These are phyloP conservation scores for Leptodirus hochenwartii DNA, from an alignment of 2,888 invertebrate genomes.

Conservation along the genomic window DNA sequence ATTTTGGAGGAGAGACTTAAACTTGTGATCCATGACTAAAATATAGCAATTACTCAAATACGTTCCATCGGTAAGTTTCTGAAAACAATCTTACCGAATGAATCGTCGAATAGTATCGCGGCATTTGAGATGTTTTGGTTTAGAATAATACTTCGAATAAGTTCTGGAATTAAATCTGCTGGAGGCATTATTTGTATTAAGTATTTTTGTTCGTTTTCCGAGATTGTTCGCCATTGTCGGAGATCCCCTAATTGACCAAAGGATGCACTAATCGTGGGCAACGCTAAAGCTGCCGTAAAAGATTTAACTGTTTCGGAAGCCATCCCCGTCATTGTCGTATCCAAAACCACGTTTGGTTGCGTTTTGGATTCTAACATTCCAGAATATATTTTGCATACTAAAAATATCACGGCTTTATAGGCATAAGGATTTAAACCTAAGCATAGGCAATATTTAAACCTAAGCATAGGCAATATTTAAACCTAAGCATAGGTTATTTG, in stretches of 20 bases:
- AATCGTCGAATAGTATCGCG: conserved; percentile 77
- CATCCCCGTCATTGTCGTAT: conserved; percentile 63
- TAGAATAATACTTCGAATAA: conserved; percentile 61
- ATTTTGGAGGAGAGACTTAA: conserved; percentile 76
- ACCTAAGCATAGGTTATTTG: too few species aligned
- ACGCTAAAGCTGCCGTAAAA: conserved; percentile 55
- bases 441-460: too few species aligned
- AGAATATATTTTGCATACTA: conserved; percentile 57
- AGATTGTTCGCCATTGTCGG: conserved; percentile 62
- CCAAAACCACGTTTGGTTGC: conserved; percentile 62
- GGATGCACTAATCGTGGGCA: conserved; percentile 72
- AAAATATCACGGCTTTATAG: too few species aligned
- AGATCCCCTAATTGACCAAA: conserved; percentile 74
- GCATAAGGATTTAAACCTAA: too few species aligned
- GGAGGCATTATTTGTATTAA: conserved; percentile 73
- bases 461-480: too few species aligned
- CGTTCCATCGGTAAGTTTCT: background rate
- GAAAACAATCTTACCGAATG: conserved; percentile 41
- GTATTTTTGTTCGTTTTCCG: conserved; percentile 50
- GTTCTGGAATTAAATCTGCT: conserved; percentile 67
- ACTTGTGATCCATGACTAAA: conserved; percentile 83
- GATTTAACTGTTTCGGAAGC: conserved; percentile 75
- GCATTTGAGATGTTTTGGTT: conserved; percentile 80
- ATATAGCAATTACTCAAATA: conserved; percentile 7
- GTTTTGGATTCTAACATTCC: conserved; percentile 42